phyloP scores from a whole-genome alignment of 2,888 invertebrate genomes.

The Galerucella calmariensis region DNA sequence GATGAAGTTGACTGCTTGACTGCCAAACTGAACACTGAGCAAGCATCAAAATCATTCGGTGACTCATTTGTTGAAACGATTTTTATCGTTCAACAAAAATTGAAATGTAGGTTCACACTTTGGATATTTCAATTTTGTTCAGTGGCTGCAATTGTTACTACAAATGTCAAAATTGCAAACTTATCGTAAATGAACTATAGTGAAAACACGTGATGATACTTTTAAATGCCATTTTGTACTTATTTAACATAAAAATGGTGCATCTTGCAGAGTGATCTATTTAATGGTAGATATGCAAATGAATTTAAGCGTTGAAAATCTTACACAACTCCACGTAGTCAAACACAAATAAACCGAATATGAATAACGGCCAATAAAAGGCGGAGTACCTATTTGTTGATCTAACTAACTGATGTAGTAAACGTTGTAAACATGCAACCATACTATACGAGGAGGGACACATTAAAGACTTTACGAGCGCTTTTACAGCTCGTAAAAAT shows the following conservation, averaged over 20 bases:
- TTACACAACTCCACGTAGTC: slow-evolving; percentile 20
- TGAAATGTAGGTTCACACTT: no score
- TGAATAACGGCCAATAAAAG: slow-evolving; percentile 61
- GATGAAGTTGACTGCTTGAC: no score
- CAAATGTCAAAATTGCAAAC: no score
- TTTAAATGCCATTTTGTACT: not conserved
- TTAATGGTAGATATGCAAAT: slow-evolving; percentile 11
- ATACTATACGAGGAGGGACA: slow-evolving; percentile 62
- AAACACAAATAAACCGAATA: slow-evolving; percentile 55
- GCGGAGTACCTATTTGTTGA: slow-evolving; percentile 59
- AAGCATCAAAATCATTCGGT: no score
- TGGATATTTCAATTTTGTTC: no score
- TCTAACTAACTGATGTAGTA: slow-evolving; percentile 59
- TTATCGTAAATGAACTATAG: no score
- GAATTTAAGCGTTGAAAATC: slow-evolving; percentile 11
- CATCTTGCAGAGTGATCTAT: not conserved
- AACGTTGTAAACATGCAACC: slow-evolving; percentile 64
- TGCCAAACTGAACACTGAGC: no score
- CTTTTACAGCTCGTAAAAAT: slow-evolving; percentile 67
- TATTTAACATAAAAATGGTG: not conserved
- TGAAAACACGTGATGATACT: no score
- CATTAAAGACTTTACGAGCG: slow-evolving; percentile 65
- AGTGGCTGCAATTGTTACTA: no score
- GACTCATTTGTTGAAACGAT: no score
- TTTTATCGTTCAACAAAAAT: no score